phyloP scores from a whole-genome alignment of 2,888 invertebrate species.

The Parascotia fuliginaria region DNA sequence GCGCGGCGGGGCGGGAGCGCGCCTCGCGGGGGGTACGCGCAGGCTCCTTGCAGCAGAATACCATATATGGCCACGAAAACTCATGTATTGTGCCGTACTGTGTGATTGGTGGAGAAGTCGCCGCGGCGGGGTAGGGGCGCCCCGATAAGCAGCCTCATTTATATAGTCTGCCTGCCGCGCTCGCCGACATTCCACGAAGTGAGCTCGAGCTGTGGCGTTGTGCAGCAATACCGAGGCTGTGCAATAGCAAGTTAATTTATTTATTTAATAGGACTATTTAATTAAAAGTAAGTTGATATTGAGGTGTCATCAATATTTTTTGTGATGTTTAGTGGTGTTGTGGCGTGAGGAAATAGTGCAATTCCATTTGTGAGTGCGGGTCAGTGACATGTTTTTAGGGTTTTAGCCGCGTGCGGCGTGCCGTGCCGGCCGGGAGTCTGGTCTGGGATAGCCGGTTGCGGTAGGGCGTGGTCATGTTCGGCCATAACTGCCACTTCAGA shows the following conservation, averaged over 20 bases:
- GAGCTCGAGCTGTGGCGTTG: constrained; percentile 81
- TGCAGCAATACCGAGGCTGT: constrained; percentile 82
- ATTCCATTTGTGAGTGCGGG: constrained; percentile 70
- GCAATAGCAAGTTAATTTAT: constrained; percentile 83
- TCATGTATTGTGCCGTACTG: constrained; percentile 83
- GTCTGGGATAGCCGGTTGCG: constrained; percentile 76
- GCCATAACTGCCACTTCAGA: constrained; percentile 23
- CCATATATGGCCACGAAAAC: constrained; percentile 80
- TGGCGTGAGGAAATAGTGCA: constrained; percentile 61
- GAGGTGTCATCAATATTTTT: constrained; percentile 52
- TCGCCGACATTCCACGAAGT: constrained; percentile 83
- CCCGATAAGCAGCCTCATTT: constrained; percentile 83
- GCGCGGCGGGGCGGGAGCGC: constrained; percentile 52
- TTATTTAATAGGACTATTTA: constrained; percentile 84
- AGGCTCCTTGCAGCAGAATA: constrained; percentile 86
- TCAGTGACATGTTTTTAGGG: constrained; percentile 75
- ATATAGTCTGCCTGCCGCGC: constrained; percentile 83
- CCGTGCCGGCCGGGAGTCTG: constrained; percentile 60
- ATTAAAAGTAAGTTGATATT: constrained; percentile 81
- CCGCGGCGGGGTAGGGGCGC: constrained; percentile 82
- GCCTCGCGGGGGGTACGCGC: constrained; percentile 68
- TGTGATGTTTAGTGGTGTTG: constrained; percentile 60
- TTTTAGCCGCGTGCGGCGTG: constrained; percentile 59
- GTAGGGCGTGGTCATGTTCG: constrained; percentile 82
- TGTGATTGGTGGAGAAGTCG: constrained; percentile 87